A percentile compares a stretch with the other conserved stretches of the same genome.
These are phyloP conservation scores for Nasonia longicornis DNA, from an alignment of 1,140 invertebrate genomes.

Conservation along the genomic window DNA sequence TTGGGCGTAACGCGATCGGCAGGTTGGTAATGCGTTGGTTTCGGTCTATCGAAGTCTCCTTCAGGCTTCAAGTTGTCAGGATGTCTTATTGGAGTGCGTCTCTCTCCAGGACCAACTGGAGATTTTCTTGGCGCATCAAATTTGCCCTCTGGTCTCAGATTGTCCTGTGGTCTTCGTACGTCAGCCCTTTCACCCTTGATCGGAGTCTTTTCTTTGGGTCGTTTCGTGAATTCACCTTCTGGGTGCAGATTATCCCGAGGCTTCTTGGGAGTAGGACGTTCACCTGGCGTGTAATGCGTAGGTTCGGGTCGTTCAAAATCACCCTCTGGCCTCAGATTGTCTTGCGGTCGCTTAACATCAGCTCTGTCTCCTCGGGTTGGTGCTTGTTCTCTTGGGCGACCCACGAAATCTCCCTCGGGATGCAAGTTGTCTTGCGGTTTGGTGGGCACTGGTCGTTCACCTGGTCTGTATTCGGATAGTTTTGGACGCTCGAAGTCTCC, in stretches of 20 bases:
- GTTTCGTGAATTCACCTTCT: constrained; percentile 69
- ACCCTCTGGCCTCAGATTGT: constrained; percentile 73
- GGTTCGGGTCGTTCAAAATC: constrained; percentile 70
- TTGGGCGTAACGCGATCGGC: constrained; percentile 54
- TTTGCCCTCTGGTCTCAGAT: constrained; percentile 68
- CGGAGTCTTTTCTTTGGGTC: constrained; percentile 60
- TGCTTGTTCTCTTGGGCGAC: constrained; percentile 56
- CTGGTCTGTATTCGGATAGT: constrained; percentile 60
- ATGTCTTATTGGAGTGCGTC: constrained; percentile 58
- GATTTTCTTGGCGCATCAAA: constrained; percentile 61
- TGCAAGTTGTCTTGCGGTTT: constrained; percentile 70
- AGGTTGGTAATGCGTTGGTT: constrained; percentile 60
- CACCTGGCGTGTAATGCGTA: constrained; percentile 67
- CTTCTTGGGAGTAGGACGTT: constrained; percentile 58
- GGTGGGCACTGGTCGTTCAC: constrained; percentile 63
- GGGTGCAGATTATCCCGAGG: constrained; percentile 66
- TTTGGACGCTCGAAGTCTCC: constrained; percentile 66
- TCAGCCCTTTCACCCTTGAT: constrained; percentile 54
- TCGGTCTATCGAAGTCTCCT: constrained; percentile 69
- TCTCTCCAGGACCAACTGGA: constrained; percentile 53
- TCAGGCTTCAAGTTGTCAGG: constrained; percentile 69
- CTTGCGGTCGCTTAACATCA: constrained; percentile 64
- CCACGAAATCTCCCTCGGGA: constrained; percentile 67
- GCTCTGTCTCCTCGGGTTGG: constrained; percentile 66
- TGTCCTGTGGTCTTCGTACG: constrained; percentile 66